A percentile compares a stretch with the other conserved stretches of the same genome.
Evolutionary conservation across 2,888 invertebrate genomes (phyloP).

Genomic region (Tenthredo mesomela): DNA sequence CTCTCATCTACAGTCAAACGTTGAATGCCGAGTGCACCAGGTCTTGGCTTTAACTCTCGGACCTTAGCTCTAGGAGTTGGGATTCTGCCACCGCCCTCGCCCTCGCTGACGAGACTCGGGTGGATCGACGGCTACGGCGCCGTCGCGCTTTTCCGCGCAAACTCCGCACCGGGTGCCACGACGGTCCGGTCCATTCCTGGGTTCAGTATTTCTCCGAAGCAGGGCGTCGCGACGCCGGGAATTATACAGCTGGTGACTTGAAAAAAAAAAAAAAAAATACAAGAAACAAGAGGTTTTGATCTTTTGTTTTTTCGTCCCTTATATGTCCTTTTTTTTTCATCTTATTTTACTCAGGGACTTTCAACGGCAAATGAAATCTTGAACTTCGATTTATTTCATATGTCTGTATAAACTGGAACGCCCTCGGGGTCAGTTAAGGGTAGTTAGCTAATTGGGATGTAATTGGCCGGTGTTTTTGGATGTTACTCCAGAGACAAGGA

Average conservation of each 20-base stretch:
- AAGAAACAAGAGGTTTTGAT: not conserved
- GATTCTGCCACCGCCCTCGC: conserved; percentile 50
- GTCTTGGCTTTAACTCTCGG: conserved; percentile 29
- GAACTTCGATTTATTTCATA: not conserved
- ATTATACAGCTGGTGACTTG: conserved; percentile 3
- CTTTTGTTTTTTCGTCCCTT: not conserved
- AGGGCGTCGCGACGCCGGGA: conserved; percentile 51
- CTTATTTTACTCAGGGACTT: not conserved
- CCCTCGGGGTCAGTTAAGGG: conserved; percentile 1
- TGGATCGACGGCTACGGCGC: conserved; percentile 49
- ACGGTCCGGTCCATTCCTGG: conserved; percentile 53
- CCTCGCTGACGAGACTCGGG: conserved; percentile 51
- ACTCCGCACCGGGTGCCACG: conserved; percentile 22
- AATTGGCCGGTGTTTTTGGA: not conserved
- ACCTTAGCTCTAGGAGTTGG: conserved; percentile 25
- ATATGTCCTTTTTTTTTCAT: not conserved
- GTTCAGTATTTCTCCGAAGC: conserved; percentile 35
- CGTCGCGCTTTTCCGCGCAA: conserved; percentile 43
- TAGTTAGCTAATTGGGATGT: conserved; percentile 36
- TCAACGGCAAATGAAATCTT: not conserved
- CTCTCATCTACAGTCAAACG: conserved; percentile 27
- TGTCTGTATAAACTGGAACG: not conserved
- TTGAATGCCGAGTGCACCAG: conserved; percentile 37
- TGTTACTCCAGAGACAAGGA: not conserved
- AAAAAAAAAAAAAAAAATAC: conserved; percentile 40